A percentile compares a stretch with the other conserved stretches of the same genome.
Conservation (phyloP, 2,113 vertebrate species). For the Rynchops niger region DNA sequence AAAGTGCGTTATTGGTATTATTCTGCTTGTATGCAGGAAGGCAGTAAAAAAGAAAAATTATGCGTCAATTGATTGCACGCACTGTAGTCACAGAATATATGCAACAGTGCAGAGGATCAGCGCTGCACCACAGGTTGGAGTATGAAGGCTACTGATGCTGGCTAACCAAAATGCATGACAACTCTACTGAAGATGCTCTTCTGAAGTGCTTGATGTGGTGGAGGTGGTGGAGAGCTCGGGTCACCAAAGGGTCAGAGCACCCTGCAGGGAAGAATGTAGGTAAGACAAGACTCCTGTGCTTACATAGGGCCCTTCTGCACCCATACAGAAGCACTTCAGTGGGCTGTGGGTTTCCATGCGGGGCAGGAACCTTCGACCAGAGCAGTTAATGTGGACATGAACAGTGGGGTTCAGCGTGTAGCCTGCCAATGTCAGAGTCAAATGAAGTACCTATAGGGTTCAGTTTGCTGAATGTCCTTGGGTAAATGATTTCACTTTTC, state of each 20-base stretch:
- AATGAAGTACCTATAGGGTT: neutral
- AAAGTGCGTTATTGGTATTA: neutral
- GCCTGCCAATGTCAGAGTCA: neutral
- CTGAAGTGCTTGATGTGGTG: neutral
- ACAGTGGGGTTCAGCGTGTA: neutral
- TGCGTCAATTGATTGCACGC: neutral
- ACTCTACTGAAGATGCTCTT: neutral
- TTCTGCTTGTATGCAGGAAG: rapidly evolving
- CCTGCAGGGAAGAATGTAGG: neutral
- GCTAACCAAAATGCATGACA: neutral
- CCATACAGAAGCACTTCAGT: neutral
- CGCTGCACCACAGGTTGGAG: neutral
- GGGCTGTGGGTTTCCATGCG: neutral
- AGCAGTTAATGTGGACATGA: neutral
- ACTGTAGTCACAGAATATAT: neutral
- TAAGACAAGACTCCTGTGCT: neutral
- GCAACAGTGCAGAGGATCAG: neutral
- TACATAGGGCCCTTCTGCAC: neutral
- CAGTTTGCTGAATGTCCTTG: neutral
- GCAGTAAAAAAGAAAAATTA: neutral
- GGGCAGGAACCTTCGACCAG: neutral
- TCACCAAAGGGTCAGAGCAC: neutral
- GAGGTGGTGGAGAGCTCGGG: neutral
- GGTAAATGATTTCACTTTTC: neutral
- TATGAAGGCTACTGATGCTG: neutral